Evolutionary conservation across 2,888 invertebrate species (phyloP).

Genomic region (Protula sp.): DNA sequence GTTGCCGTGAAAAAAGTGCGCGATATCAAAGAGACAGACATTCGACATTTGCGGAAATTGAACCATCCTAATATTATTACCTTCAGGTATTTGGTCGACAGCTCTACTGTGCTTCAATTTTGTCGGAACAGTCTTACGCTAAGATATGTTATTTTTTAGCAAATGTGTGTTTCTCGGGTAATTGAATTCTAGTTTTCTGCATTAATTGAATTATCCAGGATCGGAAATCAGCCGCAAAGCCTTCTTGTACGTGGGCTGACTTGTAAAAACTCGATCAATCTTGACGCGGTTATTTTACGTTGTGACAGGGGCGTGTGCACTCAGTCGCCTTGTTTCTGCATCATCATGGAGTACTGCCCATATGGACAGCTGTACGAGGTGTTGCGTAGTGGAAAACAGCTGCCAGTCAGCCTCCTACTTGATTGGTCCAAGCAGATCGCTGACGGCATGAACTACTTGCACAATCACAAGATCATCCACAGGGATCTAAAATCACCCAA

Average conservation of each 20-base stretch:
- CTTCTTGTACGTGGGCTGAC: too few species aligned
- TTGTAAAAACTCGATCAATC: too few species aligned
- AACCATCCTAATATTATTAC: slow-evolving; percentile 93
- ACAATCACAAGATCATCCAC: slow-evolving; percentile 93
- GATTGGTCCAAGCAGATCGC: slow-evolving; percentile 95
- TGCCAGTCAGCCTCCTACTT: slow-evolving; percentile 79
- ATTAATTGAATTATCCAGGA: too few species aligned
- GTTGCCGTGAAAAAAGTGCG: slow-evolving; percentile 96
- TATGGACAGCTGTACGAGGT: slow-evolving; percentile 91
- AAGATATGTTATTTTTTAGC: too few species aligned
- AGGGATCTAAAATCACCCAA: slow-evolving; percentile 98
- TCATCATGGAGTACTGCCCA: slow-evolving; percentile 98
- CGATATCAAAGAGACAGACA: slow-evolving; percentile 86
- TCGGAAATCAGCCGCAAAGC: too few species aligned
- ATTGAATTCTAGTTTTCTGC: too few species aligned
- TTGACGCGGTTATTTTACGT: too few species aligned
- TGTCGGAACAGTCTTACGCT: too few species aligned
- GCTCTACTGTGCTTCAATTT: too few species aligned
- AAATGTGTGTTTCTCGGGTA: too few species aligned
- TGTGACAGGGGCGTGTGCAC: slow-evolving; percentile 89
- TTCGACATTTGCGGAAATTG: slow-evolving; percentile 81
- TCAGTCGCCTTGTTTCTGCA: slow-evolving; percentile 83
- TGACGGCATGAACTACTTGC: slow-evolving; percentile 92
- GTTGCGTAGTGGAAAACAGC: slow-evolving; percentile 74
- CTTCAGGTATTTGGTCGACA: slow-evolving; percentile 64